Base-by-base conservation (phyloP, 2,797 vertebrate species). In the Danionella dracula region DNA sequence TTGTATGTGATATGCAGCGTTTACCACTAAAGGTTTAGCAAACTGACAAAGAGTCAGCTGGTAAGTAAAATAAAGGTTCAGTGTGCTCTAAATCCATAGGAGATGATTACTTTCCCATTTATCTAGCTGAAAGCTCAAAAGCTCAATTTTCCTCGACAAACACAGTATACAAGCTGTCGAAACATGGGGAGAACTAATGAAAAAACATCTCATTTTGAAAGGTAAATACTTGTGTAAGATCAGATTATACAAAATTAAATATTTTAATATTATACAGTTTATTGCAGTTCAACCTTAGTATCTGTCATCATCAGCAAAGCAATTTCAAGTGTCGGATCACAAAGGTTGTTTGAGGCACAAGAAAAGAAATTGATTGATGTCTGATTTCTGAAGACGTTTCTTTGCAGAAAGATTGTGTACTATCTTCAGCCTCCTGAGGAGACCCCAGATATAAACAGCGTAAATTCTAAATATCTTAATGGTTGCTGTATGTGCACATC, bases 111-210 rank as follows among this genome's bases (percentile, higher is more conserved):
- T 50, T 27, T 63, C 59, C 66, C 50, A 31, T 66, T 73, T 79
- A 79, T 85, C 82, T 75, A 69, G 73, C 68, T 73, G 69, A 82
- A 82, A 77, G 78, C 80, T 79, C 44, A 45, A 64, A 81, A 77
- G 68, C 66, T 75, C 74, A 77, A 76, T 79, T 81, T 82, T 78
- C 78, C 62, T 5, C 38, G 70, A 72, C 80, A 65, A 75, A 79
- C 66, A 50, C 40, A 65, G 72, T 73, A 48, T 20, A 44, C 19
- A 64, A 5, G 6, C 58, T 75, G 70, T 64, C 53, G 46, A 78
- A 69, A 21, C 49, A 75, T 72, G 27, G 50, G 63, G 46, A 45
- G 5, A n/a, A 35, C 53, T 44, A 1, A 12, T 41, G 11, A 15
- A 62, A 16, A 62, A 15, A 63, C 27, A 31, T 23, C 9, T 4